Conservation (phyloP, 2,888 invertebrate species). For the Phymatocera aterrima region DNA sequence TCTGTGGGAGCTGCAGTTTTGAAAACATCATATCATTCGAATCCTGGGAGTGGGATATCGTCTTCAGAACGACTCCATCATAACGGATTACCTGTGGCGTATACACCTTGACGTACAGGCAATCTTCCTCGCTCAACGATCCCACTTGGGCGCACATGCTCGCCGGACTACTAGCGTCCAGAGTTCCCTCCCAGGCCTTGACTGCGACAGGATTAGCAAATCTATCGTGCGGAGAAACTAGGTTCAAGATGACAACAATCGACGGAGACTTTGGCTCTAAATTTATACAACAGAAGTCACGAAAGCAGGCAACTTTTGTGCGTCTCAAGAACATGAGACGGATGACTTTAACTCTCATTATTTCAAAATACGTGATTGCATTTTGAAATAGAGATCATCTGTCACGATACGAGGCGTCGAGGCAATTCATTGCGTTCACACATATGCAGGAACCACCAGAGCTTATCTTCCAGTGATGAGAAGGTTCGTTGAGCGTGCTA, state of each 20-base stretch:
- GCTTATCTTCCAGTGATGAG: no score
- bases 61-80: not conserved
- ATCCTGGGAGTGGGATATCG: not conserved
- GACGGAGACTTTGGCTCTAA: no score
- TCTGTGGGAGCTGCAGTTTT: not conserved
- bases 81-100: not conserved
- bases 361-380: no score
- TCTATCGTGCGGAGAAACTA: not conserved
- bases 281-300: no score
- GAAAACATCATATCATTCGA: not conserved
- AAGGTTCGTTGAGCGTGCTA: no score
- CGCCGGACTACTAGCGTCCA: not conserved
- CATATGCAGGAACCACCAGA: no score
- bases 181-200: not conserved
- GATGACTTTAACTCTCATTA: no score
- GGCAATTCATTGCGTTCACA: no score
- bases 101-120: constrained; percentile 15
- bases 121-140: not conserved
- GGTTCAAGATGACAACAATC: not conserved
- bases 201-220: constrained; percentile 4
- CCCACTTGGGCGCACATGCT: not conserved
- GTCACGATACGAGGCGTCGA: no score
- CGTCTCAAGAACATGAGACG: not conserved
- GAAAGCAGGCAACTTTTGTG: not conserved
- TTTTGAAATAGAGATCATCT: no score